A percentile compares a stretch with the other conserved stretches of the same genome.
Conservation (phyloP, 1,140 invertebrate genomes). For the Zaprionus capensis region DNA sequence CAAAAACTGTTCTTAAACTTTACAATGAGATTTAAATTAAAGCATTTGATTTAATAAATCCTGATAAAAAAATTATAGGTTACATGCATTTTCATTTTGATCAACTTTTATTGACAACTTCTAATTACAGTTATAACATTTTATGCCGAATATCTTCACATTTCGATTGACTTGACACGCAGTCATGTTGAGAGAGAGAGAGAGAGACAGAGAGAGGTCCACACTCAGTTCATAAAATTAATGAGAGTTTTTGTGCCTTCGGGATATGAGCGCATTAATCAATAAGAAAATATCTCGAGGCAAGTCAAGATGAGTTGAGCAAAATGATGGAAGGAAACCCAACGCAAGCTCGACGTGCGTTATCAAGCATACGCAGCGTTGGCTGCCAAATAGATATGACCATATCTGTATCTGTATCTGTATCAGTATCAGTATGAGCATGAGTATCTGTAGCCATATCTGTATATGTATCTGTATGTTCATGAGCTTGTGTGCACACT, state of each 20-base stretch:
- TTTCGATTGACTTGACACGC: neutral
- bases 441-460: neutral
- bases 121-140: neutral
- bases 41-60: too few species aligned
- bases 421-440: neutral
- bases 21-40: too few species aligned
- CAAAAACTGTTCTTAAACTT: too few species aligned
- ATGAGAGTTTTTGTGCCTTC: conserved; percentile 20
- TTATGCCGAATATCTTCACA: conserved; percentile 1
- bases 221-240: conserved; percentile 15
- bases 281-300: conserved; percentile 41
- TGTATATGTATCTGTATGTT: neutral
- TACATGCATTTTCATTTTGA: neutral
- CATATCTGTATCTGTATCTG: neutral
- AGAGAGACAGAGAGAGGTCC: neutral
- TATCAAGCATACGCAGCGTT: conserved; percentile 42
- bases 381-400: neutral
- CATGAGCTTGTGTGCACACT: neutral
- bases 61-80: neutral
- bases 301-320: conserved; percentile 4
- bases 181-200: neutral
- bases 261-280: conserved; percentile 58
- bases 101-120: neutral
- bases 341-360: neutral
- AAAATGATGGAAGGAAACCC: conserved; percentile 6